Conservation (phyloP, 2,113 vertebrate species). For the Engraulis encrasicolus region DNA sequence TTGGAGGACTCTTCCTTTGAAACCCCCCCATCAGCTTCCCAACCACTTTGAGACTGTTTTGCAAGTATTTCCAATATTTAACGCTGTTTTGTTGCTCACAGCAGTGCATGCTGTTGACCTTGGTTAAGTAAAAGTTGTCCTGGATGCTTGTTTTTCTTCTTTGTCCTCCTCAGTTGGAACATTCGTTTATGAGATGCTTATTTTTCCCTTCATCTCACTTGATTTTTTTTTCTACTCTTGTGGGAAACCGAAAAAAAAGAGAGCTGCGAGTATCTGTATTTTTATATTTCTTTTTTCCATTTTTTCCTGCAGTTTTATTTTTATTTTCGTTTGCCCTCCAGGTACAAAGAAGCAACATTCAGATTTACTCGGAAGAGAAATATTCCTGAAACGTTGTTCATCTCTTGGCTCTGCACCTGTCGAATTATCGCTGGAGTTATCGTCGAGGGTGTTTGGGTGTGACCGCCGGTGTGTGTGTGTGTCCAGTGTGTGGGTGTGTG, state of each 20-base stretch:
- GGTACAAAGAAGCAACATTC: neutral
- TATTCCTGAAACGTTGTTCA: neutral
- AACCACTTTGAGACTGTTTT: neutral
- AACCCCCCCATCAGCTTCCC: neutral
- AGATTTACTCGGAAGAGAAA: neutral
- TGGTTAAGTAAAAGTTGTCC: conserved; percentile 3
- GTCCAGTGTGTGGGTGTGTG: no score
- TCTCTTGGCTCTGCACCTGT: neutral
- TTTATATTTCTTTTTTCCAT: no score
- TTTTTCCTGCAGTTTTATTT: no score
- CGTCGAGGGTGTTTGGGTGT: no score
- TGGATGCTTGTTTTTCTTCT: neutral
- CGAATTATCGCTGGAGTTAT: neutral
- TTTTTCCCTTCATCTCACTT: neutral
- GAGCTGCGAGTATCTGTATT: neutral
- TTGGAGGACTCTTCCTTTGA: no score
- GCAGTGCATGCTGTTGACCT: conserved; percentile 1
- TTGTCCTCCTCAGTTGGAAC: neutral
- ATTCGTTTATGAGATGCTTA: neutral
- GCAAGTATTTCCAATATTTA: conserved; percentile 19
- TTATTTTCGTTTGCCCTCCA: neutral
- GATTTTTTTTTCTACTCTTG: neutral
- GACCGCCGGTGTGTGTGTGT: no score
- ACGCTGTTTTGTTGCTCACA: neutral
- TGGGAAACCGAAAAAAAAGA: neutral